Percentiles rank a stretch among this genome's conserved stretches.
These are phyloP conservation scores for Panthera leo DNA, from an alignment of 2,113 vertebrate genomes.

Conservation along the genomic window DNA sequence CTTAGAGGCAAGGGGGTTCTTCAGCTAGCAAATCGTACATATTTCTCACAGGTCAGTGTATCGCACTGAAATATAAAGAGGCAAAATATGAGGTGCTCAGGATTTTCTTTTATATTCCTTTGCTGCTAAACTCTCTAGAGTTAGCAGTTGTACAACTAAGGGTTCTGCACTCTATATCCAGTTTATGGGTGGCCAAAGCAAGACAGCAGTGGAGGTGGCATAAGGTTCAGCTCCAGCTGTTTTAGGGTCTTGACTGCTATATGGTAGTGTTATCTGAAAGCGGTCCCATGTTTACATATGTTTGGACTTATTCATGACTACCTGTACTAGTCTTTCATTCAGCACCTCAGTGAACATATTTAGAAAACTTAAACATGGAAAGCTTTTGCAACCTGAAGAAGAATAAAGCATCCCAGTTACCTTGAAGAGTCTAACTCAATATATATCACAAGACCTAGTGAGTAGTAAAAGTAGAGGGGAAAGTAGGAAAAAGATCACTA, in stretches of 20 bases:
- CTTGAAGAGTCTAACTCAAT: not conserved
- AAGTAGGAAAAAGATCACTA: not conserved
- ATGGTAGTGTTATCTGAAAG: not conserved
- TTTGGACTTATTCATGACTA: not conserved
- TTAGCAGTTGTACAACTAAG: not conserved
- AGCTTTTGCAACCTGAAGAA: conserved; percentile 10
- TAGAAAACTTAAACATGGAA: not conserved
- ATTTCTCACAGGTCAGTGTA: not conserved
- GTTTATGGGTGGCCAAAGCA: not conserved
- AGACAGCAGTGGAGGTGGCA: not conserved
- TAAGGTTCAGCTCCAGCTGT: not conserved
- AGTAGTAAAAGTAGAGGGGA: not conserved
- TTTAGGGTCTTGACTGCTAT: not conserved
- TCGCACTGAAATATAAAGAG: not conserved
- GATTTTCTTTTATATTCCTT: not conserved
- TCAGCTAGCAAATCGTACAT: not conserved
- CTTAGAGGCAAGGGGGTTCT: not conserved
- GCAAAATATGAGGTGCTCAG: not conserved
- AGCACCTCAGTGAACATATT: not conserved
- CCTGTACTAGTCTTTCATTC: not conserved
- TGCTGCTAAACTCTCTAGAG: not conserved
- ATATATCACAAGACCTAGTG: not conserved
- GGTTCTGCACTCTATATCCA: not conserved
- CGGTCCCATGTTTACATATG: not conserved
- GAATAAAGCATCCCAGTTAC: not conserved